Conservation (phyloP, 1,140 invertebrate species). For the Dufourea novaeangliae region DNA sequence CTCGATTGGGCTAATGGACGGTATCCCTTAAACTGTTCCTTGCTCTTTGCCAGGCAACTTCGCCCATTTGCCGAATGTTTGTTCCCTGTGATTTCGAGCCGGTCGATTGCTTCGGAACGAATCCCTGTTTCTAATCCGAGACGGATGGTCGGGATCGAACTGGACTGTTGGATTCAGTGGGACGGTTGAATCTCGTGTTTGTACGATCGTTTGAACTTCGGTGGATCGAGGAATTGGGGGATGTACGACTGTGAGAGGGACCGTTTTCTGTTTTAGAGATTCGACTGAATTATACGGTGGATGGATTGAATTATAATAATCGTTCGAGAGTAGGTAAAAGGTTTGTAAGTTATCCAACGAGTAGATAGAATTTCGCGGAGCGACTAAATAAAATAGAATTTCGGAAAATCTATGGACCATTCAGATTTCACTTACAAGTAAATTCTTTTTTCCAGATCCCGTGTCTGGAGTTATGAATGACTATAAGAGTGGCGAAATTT, state of each 20-base stretch:
- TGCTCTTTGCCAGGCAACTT: neutral
- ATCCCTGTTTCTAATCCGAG: neutral
- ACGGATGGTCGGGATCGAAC: neutral
- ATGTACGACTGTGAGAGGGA: too few species aligned
- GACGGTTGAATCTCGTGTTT: neutral
- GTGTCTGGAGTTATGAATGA: neutral
- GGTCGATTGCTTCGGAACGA: neutral
- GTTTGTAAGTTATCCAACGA: too few species aligned
- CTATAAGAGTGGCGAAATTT: constrained; percentile 12
- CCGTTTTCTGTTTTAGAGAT: too few species aligned
- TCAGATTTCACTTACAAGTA: neutral
- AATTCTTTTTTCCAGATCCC: constrained; percentile 2
- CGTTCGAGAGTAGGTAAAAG: too few species aligned
- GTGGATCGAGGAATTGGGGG: too few species aligned
- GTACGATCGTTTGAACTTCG: neutral
- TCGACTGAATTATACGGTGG: too few species aligned
- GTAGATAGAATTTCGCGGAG: too few species aligned
- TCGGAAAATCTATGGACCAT: constrained; percentile 1
- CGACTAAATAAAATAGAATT: too few species aligned
- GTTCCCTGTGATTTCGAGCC: neutral
- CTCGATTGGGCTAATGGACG: neutral
- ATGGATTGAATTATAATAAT: too few species aligned
- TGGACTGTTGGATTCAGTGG: too few species aligned
- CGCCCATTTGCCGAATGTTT: neutral
- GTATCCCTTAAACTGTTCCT: constrained; percentile 2